Conservation (phyloP, 2,113 vertebrate genomes). For the Ciconia boyciana region DNA sequence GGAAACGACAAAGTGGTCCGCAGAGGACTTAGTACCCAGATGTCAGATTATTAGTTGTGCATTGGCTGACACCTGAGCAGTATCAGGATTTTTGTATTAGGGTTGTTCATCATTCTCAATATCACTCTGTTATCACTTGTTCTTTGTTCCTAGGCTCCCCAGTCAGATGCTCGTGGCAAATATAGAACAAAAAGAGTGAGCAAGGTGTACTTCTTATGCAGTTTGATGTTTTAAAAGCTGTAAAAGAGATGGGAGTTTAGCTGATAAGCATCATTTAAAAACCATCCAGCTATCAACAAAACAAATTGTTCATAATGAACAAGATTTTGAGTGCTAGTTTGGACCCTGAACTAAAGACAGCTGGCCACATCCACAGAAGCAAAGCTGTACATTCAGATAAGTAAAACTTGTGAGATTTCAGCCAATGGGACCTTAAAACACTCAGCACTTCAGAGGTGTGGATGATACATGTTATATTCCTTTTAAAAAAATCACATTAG, state of each 20-base stretch:
- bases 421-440: neutral
- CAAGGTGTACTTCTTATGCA: neutral
- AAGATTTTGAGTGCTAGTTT: neutral
- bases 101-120: neutral
- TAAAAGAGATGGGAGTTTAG: neutral
- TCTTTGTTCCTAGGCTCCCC: neutral
- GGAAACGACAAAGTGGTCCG: neutral
- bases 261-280: neutral
- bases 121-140: neutral
- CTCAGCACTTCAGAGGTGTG: neutral
- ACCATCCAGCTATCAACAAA: neutral
- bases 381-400: neutral
- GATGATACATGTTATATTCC: rapidly evolving
- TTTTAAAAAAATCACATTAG: neutral
- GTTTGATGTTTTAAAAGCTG: neutral
- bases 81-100: neutral
- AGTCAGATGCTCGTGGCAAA: neutral
- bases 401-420: neutral
- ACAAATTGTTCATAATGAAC: neutral
- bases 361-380: neutral
- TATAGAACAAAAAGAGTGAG: neutral
- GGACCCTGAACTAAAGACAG: neutral
- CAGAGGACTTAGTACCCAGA: neutral
- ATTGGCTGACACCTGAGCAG: neutral
- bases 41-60: neutral